Evolutionary conservation across 2,797 vertebrate genomes (phyloP).

Genomic region (Pipistrellus nathusii): DNA sequence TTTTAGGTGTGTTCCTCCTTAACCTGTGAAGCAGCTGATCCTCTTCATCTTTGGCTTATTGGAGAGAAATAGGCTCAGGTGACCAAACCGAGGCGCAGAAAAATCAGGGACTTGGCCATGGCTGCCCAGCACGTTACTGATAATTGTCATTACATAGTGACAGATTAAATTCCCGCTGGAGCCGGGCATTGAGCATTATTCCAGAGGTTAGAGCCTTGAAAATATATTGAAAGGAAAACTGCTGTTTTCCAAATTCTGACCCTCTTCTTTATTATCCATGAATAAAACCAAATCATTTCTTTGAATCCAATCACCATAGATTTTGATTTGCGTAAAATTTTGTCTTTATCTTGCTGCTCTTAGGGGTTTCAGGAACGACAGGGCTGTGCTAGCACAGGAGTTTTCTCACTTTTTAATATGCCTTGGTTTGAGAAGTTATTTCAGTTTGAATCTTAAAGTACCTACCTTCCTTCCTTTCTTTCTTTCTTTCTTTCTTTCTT

Average conservation of each 20-base stretch:
- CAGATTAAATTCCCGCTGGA: not conserved
- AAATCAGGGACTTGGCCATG: constrained; percentile 11
- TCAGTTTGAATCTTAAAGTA: not conserved
- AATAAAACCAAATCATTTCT: constrained; percentile 16
- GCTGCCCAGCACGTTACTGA: not conserved
- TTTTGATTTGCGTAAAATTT: constrained; percentile 2
- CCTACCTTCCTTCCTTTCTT: too few species aligned
- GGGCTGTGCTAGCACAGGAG: not conserved
- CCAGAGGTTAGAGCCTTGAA: not conserved
- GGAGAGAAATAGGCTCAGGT: not conserved
- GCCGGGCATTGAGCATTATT: not conserved
- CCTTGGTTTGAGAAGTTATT: not conserved
- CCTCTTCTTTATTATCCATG: not conserved
- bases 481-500: constrained; percentile 54
- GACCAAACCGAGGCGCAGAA: not conserved
- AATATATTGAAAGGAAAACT: not conserved
- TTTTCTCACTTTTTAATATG: not conserved
- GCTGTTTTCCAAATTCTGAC: constrained; percentile 4
- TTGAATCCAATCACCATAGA: not conserved
- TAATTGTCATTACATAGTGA: constrained; percentile 19
- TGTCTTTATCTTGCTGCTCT: not conserved
- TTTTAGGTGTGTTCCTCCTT: not conserved
- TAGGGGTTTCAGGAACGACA: not conserved
- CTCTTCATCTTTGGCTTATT: not conserved
- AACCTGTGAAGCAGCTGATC: not conserved